phyloP scores from a whole-genome alignment of 2,797 vertebrate species.

The Pelochelys cantorii region DNA sequence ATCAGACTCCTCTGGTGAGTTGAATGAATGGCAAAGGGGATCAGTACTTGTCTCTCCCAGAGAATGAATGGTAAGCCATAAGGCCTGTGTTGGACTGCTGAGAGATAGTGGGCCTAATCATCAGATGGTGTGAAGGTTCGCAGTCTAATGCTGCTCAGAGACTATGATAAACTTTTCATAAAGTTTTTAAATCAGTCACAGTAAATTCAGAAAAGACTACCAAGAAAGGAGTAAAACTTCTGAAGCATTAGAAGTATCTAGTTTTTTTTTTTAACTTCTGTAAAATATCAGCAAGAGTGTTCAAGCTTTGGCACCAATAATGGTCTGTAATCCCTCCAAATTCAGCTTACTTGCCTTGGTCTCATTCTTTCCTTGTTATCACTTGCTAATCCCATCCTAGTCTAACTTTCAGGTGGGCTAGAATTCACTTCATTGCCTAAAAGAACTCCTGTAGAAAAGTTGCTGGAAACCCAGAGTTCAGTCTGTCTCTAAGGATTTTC shows the following conservation, averaged over 20 bases:
- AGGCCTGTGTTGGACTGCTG: neutral
- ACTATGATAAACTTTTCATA: neutral
- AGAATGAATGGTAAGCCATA: neutral
- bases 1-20: neutral
- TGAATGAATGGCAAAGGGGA: neutral
- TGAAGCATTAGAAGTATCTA: slow-evolving; percentile 15
- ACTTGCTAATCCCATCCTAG: neutral
- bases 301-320: slow-evolving; percentile 28
- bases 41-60: neutral
- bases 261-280: neutral
- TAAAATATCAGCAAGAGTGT: slow-evolving; percentile 37
- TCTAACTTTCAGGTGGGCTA: neutral
- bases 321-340: slow-evolving; percentile 41
- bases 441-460: no score
- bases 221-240: neutral
- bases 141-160: neutral
- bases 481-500: no score
- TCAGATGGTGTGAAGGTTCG: neutral
- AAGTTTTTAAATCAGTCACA: neutral
- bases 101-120: neutral
- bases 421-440: no score
- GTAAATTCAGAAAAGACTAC: neutral
- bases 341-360: slow-evolving; percentile 14
- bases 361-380: slow-evolving; percentile 18
- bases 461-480: no score